Evolutionary conservation across 2,113 vertebrate species (phyloP).

Genomic region (Trogon surrucura): DNA sequence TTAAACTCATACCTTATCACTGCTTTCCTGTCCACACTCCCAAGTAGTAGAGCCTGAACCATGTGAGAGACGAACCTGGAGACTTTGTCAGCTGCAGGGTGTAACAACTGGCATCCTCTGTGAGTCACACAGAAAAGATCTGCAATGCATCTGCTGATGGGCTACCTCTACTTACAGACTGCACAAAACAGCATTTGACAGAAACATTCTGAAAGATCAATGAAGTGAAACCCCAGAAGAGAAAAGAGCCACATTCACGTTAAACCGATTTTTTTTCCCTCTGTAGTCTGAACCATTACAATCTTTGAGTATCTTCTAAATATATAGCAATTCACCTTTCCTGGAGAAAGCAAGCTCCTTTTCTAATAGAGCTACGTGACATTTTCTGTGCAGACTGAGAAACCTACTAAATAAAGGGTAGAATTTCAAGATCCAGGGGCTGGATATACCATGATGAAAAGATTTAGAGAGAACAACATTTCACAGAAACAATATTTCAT

Average conservation of each 20-base stretch:
- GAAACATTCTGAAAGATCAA: background rate
- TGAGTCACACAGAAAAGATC: background rate
- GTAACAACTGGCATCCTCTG: background rate
- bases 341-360: background rate
- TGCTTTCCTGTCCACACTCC: rapidly evolving
- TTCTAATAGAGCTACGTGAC: background rate
- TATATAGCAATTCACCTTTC: background rate
- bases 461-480: background rate
- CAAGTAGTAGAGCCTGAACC: background rate
- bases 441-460: background rate
- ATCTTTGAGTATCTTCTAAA: background rate
- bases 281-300: background rate
- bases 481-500: background rate
- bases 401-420: background rate
- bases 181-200: background rate
- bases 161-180: background rate
- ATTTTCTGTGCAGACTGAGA: background rate
- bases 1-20: rapidly evolving
- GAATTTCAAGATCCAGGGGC: background rate
- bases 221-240: background rate
- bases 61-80: background rate
- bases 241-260: background rate
- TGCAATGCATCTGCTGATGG: background rate
- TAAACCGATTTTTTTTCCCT: background rate
- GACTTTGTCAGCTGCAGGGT: background rate